phyloP scores from a whole-genome alignment of 2,888 invertebrate species.

The Resseliella maxima region DNA sequence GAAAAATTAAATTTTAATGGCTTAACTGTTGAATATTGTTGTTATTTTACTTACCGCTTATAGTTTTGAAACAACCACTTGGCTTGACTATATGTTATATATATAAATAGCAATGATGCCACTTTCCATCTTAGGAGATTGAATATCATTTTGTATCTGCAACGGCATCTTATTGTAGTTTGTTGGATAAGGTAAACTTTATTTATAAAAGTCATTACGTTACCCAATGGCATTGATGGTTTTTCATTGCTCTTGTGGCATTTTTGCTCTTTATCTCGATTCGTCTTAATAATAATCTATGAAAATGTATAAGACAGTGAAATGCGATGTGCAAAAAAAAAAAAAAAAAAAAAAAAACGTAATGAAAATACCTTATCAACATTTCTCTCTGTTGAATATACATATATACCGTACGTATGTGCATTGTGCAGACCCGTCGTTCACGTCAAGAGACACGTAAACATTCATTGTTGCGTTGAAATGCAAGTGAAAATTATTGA shows the following conservation, averaged over 20 bases:
- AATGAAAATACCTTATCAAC: too few species aligned
- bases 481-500: conserved; percentile 10
- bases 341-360: too few species aligned
- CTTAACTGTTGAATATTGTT: conserved; percentile 48
- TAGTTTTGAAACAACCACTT: too few species aligned
- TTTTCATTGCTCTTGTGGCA: background rate
- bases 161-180: background rate
- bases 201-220: background rate
- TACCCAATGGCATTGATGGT: background rate
- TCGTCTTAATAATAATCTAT: background rate
- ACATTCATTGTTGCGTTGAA: background rate
- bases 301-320: background rate
- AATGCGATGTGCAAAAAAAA: too few species aligned
- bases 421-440: background rate
- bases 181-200: background rate
- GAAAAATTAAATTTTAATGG: conserved; percentile 37
- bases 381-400: too few species aligned
- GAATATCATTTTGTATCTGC: background rate
- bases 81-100: background rate
- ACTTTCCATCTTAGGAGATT: background rate
- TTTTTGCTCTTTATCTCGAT: background rate
- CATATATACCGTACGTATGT: too few species aligned
- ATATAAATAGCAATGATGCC: background rate
- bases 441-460: background rate
- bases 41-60: background rate